Percentiles rank a stretch among this genome's conserved stretches.
These are phyloP conservation scores for Drosophila anceps DNA, from an alignment of 2,888 invertebrate genomes.

Conservation along the genomic window DNA sequence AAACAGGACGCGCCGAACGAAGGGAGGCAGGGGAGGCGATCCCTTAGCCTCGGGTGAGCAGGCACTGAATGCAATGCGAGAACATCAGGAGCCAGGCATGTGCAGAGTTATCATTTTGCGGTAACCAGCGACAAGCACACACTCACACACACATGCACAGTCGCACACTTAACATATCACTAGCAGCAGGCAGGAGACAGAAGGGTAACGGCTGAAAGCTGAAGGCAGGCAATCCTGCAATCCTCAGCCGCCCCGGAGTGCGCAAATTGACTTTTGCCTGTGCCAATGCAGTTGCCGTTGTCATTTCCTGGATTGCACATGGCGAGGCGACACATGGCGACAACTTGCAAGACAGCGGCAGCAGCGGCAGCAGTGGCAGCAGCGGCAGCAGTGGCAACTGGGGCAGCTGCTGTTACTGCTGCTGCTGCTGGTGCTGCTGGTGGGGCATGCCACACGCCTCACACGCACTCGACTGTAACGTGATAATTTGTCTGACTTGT, in stretches of 20 bases:
- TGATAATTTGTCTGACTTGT: conserved; percentile 83
- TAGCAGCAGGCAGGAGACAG: conserved; percentile 2
- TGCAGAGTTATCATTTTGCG: conserved; percentile 75
- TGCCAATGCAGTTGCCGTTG: conserved; percentile 79
- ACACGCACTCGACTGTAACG: conserved; percentile 83
- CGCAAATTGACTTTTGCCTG: conserved; percentile 79
- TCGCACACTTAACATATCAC: conserved; percentile 52
- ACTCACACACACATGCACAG: conserved; percentile 12
- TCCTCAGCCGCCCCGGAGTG: conserved; percentile 62
- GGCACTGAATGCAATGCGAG: conserved; percentile 32
- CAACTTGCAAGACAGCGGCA: conserved; percentile 72
- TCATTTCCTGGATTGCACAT: conserved; percentile 78
- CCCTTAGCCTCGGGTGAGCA: conserved; percentile 10
- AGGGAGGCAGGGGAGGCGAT: background rate
- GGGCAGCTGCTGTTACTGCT: background rate
- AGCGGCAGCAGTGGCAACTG: background rate
- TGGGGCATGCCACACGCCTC: conserved; percentile 63
- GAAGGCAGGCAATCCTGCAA: conserved; percentile 23
- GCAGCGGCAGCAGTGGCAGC: conserved; percentile 13
- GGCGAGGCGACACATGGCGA: conserved; percentile 77
- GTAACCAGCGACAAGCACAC: conserved; percentile 59
- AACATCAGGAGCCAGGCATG: conserved; percentile 50
- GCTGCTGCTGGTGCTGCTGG: background rate
- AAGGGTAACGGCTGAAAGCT: background rate
- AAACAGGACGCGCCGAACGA: conserved; percentile 38